Percentiles rank a stretch among this genome's conserved stretches.
These are phyloP conservation scores for Heliconius eleuchia DNA, from an alignment of 1,140 invertebrate species.

Conservation along the genomic window DNA sequence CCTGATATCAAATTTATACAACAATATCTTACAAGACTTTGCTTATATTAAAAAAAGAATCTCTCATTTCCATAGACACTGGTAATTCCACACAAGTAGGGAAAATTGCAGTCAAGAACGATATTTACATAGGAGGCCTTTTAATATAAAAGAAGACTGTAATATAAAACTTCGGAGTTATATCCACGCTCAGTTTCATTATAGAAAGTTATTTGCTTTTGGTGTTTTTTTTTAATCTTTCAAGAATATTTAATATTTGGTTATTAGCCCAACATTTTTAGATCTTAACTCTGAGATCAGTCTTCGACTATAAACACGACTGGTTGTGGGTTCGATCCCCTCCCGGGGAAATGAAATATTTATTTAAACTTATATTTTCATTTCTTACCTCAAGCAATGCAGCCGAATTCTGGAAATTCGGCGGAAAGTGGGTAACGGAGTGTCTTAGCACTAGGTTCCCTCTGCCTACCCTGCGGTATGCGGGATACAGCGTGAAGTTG, in stretches of 20 bases:
- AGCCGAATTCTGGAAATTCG: no score
- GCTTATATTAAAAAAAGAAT: neutral
- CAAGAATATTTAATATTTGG: neutral
- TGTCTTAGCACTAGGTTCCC: no score
- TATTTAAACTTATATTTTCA: no score
- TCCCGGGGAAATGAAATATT: no score
- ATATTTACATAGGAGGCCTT: slow-evolving; percentile 2
- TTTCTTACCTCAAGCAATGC: no score
- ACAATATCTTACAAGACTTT: neutral
- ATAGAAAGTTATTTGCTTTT: neutral
- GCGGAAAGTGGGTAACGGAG: no score
- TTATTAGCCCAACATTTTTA: neutral
- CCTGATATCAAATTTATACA: neutral
- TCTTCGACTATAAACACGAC: no score
- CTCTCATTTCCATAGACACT: neutral
- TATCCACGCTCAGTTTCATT: neutral
- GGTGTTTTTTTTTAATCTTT: neutral
- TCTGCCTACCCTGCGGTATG: no score
- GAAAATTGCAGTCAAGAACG: neutral
- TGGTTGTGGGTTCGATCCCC: no score
- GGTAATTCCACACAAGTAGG: neutral
- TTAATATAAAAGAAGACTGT: slow-evolving; percentile 1
- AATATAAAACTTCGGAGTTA: neutral
- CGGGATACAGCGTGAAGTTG: no score
- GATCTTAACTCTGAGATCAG: no score